These are phyloP conservation scores for Bombus sylvicola DNA, from an alignment of 1,140 invertebrate genomes.

Conservation along the genomic window DNA sequence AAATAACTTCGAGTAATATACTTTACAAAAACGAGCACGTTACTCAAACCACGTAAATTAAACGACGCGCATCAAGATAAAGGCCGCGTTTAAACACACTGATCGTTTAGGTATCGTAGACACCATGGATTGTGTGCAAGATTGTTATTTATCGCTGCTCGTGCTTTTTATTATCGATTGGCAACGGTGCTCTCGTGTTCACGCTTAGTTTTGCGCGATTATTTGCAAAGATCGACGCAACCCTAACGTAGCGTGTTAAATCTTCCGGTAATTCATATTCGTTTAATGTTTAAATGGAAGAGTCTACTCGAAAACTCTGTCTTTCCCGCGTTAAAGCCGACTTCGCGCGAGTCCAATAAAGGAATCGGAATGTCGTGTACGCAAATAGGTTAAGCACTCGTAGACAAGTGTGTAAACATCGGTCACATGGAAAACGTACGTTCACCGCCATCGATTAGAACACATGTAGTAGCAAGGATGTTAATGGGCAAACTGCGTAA, in stretches of 20 bases:
- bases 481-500: slow-evolving; percentile 1
- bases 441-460: neutral
- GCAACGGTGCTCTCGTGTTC: slow-evolving; percentile 30
- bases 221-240: neutral
- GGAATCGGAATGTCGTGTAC: slow-evolving; percentile 19
- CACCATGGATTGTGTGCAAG: neutral
- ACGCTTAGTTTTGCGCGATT: neutral
- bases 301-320: neutral
- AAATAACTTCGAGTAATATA: neutral
- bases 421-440: neutral
- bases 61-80: neutral
- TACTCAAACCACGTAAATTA: neutral
- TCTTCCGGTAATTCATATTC: neutral
- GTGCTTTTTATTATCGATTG: slow-evolving; percentile 44
- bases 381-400: slow-evolving; percentile 31
- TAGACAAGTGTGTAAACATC: slow-evolving; percentile 28
- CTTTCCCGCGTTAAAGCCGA: neutral
- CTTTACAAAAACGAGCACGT: neutral
- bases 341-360: neutral
- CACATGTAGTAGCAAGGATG: neutral
- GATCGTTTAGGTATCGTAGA: neutral
- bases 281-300: neutral
- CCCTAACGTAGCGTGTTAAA: neutral
- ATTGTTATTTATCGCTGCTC: slow-evolving; percentile 28
- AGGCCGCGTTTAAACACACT: neutral